Percentiles rank a stretch among this genome's conserved stretches.
Evolutionary conservation across 2,888 invertebrate genomes (phyloP).

Genomic region (Lamproptera curius): DNA sequence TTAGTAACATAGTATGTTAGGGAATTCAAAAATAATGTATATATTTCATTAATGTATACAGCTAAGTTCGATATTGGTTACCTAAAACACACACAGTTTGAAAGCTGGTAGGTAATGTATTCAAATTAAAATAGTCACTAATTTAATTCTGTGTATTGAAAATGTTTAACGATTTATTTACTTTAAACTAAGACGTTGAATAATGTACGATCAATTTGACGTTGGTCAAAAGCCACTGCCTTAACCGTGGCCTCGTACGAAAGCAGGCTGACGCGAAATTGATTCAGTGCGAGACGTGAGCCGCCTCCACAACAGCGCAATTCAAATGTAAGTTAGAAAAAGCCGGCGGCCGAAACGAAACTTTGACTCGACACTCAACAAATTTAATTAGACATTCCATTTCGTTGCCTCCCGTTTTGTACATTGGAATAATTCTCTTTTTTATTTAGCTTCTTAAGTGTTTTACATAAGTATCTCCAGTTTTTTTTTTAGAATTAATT

Average conservation of each 20-base stretch:
- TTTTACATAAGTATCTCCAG: slow-evolving; percentile 2
- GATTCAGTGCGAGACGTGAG: slow-evolving; percentile 71
- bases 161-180: too few relatives aligned
- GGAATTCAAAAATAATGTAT: too few relatives aligned
- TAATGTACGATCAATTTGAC: too few relatives aligned
- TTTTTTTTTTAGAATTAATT: too few relatives aligned
- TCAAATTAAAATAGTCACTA: too few relatives aligned
- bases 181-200: too few relatives aligned
- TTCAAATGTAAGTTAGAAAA: slow-evolving; percentile 57
- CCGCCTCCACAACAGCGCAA: slow-evolving; percentile 52
- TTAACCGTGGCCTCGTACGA: slow-evolving; percentile 23
- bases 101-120: too few relatives aligned
- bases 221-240: slow-evolving; percentile 9
- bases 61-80: too few relatives aligned
- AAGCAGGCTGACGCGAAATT: slow-evolving; percentile 66
- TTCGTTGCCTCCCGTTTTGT: slow-evolving; percentile 36
- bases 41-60: too few relatives aligned
- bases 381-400: slow-evolving; percentile 62
- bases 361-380: slow-evolving; percentile 62
- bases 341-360: slow-evolving; percentile 44
- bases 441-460: slow-evolving; percentile 1
- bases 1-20: too few relatives aligned
- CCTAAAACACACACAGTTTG: too few relatives aligned
- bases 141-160: too few relatives aligned
- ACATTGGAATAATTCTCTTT: slow-evolving; percentile 23